Conservation (phyloP, 1,140 invertebrate genomes). For the Choristoneura fumiferana region DNA sequence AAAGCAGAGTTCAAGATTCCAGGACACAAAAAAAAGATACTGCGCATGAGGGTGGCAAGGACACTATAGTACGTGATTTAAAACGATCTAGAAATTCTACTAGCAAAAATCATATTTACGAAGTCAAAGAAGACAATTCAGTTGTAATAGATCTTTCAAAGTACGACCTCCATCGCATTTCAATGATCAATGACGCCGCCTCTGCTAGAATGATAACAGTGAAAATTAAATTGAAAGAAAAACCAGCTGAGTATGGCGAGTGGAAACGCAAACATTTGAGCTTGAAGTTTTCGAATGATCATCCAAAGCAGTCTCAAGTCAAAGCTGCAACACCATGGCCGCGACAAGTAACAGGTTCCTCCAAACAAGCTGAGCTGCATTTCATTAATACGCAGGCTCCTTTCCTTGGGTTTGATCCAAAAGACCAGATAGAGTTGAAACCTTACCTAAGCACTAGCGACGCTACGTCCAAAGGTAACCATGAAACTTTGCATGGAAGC, state of each 20-base stretch:
- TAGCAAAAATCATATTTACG: too few species aligned
- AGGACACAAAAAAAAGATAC: not conserved
- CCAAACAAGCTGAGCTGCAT: too few species aligned
- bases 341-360: too few species aligned
- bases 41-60: not conserved
- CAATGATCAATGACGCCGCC: constrained; percentile 34
- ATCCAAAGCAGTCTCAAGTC: not conserved
- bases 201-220: constrained; percentile 36
- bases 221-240: constrained; percentile 48
- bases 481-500: constrained; percentile 26
- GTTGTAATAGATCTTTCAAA: constrained; percentile 49
- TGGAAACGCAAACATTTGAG: constrained; percentile 28
- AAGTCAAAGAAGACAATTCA: constrained; percentile 28
- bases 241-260: constrained; percentile 27
- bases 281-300: constrained; percentile 36
- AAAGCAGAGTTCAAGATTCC: constrained; percentile 10
- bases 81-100: too few species aligned
- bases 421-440: constrained; percentile 36
- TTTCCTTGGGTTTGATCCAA: not conserved
- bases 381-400: too few species aligned
- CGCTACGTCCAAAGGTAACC: constrained; percentile 39
- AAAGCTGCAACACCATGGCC: too few species aligned
- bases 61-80: too few species aligned
- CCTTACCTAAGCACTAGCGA: constrained; percentile 50
- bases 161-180: constrained; percentile 47